These are phyloP conservation scores for Meriones unguiculatus DNA, from an alignment of 2,113 vertebrate species.

Conservation along the genomic window DNA sequence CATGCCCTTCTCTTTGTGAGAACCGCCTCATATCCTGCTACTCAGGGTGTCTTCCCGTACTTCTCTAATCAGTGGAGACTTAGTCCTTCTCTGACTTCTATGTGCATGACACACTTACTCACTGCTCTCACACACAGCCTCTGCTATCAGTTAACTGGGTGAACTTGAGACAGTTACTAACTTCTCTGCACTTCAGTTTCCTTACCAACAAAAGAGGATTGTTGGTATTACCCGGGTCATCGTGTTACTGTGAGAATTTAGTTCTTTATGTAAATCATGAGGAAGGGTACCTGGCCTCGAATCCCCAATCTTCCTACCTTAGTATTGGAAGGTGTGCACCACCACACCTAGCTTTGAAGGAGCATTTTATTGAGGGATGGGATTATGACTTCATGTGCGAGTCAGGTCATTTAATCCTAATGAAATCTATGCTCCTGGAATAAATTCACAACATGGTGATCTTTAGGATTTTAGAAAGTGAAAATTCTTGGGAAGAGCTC, in stretches of 20 bases:
- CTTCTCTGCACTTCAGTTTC: neutral
- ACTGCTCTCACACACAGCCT: neutral
- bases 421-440: neutral
- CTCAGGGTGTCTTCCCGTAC: neutral
- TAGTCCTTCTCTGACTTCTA: slow-evolving; percentile 7
- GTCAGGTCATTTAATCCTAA: neutral
- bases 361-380: neutral
- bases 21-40: neutral
- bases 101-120: neutral
- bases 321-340: neutral
- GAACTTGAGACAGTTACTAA: neutral
- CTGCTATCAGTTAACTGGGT: neutral
- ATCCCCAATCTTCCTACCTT: too few species aligned
- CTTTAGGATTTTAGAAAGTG: slow-evolving; percentile 24
- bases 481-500: neutral
- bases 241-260: neutral
- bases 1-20: neutral
- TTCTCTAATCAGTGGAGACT: neutral
- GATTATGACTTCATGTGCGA: neutral
- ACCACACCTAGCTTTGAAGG: neutral
- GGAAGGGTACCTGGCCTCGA: neutral
- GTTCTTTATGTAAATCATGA: neutral
- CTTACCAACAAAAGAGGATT: neutral
- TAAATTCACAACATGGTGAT: neutral
- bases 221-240: neutral